Evolutionary conservation across 2,113 vertebrate genomes (phyloP), one percentile per base, ranked within the genome.

Genomic region (Neolamprologus variostigma): DNA sequence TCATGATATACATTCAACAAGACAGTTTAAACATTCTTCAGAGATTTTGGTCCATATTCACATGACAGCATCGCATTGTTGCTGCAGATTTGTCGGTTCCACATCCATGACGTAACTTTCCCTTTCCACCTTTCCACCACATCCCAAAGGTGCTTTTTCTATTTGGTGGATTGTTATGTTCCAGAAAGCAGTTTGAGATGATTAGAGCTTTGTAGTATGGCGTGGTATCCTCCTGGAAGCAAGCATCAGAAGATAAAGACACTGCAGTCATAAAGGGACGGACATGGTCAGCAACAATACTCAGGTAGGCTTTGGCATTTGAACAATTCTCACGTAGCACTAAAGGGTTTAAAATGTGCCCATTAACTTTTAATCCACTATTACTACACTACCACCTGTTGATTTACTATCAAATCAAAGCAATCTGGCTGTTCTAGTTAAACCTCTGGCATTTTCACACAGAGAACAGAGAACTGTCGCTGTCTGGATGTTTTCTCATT

Each of bases 21-120:
- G 66, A 23, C n/a, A 9, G n/a, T 9, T 37, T 21, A 73, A 45
- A 73, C n/a, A 73, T 73, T 73, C 21, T 26, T 73, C 21, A 16
- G 66, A 26, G 21, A 45, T 45, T 73, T 45, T 73, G 13, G 37
- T 73, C 66, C 66, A 73, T 42, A 73, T 73, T 73, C 13, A 45
- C 37, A 45, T 45, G 37, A 26, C n/a, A 45, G 13, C n/a, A 42
- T 42, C 5, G 0, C 8, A 23, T 23, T 16, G n/a, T 16, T 71
- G 37, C 37, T 71, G 1, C 66, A 71, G 37, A 71, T 71, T 71
- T 71, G 12, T 42, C 0, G 13, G 66, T 14, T 71, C n/a, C n/a
- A 42, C 37, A 23, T 71, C 66, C n/a, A 9, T 71, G 35, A 68
- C 0, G 12, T 23, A 40, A 68, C 33, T 40, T 40, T 68, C n/a